A percentile compares a stretch with the other conserved stretches of the same genome.
Evolutionary conservation across 2,113 vertebrate genomes (phyloP).

Genomic region (Psittacula cyanocephala): DNA sequence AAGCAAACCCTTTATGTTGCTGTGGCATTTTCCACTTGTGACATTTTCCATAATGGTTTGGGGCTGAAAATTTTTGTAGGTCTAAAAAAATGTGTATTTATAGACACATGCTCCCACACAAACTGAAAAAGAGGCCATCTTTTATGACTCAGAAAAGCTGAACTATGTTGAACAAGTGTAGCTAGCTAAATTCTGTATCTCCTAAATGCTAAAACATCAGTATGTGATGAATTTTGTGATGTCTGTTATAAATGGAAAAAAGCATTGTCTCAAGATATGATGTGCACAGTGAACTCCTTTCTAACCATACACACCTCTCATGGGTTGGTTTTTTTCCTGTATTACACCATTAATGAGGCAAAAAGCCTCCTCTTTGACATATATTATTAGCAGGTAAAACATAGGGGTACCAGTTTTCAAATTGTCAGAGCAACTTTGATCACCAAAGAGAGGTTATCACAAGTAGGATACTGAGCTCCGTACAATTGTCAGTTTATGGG

Average conservation of each 20-base stretch:
- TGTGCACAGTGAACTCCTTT: neutral
- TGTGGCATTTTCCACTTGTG: neutral
- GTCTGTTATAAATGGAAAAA: neutral
- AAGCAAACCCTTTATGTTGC: neutral
- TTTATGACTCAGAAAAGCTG: neutral
- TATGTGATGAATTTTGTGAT: neutral
- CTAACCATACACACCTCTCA: neutral
- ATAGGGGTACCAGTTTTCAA: neutral
- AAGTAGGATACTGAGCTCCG: neutral
- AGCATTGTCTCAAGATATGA: fast-evolving
- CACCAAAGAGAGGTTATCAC: neutral
- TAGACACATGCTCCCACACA: neutral
- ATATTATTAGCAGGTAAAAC: neutral
- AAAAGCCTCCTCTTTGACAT: neutral
- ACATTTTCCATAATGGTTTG: neutral
- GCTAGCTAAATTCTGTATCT: neutral
- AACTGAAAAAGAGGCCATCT: neutral
- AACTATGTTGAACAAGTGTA: neutral
- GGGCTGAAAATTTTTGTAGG: neutral
- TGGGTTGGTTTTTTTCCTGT: neutral
- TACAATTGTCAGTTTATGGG: neutral
- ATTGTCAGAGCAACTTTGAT: neutral
- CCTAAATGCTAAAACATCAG: neutral
- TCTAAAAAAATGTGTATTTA: neutral
- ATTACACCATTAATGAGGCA: neutral